Conservation (phyloP, 2,113 vertebrate species). For the Clupea harengus region DNA sequence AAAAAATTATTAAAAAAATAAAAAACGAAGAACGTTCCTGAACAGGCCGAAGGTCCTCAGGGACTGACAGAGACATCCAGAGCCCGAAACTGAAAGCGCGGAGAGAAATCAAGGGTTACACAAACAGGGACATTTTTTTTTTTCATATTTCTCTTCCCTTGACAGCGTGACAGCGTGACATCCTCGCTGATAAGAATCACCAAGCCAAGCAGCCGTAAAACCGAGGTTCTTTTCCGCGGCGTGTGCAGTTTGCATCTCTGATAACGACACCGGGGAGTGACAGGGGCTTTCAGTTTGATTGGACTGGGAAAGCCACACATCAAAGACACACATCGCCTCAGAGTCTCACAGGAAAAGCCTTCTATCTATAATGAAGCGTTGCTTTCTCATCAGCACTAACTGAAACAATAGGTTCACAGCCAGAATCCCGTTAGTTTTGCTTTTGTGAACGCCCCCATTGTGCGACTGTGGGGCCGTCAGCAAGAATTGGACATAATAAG, state of each 20-base stretch:
- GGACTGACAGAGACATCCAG: neutral
- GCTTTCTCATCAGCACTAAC: neutral
- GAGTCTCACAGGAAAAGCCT: slow-evolving; percentile 1
- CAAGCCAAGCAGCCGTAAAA: slow-evolving; percentile 14
- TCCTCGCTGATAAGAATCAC: slow-evolving; percentile 39
- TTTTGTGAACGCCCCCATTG: neutral
- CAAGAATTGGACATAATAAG: neutral
- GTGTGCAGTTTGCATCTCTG: slow-evolving; percentile 33
- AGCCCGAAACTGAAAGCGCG: neutral
- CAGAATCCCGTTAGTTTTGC: neutral
- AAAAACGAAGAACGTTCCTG: neutral
- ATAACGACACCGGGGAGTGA: slow-evolving; percentile 16
- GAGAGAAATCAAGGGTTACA: neutral
- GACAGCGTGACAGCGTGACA: neutral
- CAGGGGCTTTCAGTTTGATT: slow-evolving; percentile 1
- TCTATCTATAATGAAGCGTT: slow-evolving; percentile 1
- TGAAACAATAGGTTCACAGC: neutral
- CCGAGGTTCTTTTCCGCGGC: slow-evolving; percentile 29
- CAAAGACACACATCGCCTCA: slow-evolving; percentile 2
- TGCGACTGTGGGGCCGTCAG: neutral
- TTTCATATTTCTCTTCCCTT: neutral
- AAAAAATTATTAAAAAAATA: neutral
- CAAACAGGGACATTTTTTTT: neutral
- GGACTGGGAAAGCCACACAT: neutral
- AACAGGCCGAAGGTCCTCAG: neutral